Base-by-base conservation (phyloP, 2,888 invertebrate genomes). In the Drosophila mettleri region DNA sequence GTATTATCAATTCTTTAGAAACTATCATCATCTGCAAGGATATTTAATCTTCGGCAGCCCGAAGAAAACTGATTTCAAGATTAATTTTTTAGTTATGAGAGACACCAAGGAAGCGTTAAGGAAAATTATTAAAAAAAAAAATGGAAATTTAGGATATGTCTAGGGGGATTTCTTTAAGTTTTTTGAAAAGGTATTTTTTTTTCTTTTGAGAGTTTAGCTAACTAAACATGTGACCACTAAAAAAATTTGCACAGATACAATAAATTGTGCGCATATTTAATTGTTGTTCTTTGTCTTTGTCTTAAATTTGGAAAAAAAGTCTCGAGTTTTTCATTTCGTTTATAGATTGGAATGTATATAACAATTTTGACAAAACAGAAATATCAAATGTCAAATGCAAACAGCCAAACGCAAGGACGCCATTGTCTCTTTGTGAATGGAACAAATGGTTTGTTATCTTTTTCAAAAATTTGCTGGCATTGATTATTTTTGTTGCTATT, bases 181-280 rank as follows among this genome's bases (percentile, higher is more conserved):
- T 33, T 12, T 14, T 38, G 16, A 16, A 2, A 16, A 18, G 36
- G n/a, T 38, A 6, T 55, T 45, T 4, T 29, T 27, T 51, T 22
- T 53, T 33, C 51, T 64, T 61, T 67, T 74, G 71, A 74, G 64
- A 75, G 75, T 75, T 82, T 80, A 78, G 72, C 74, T 80, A 77
- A 86, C 84, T 84, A 82, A 82, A 82, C 82, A 84, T 79, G 81
- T 79, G 84, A 82, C 82, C 82, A 82, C 82, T 83, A 59, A 58
- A 70, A 20, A 67, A 58, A 61, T 69, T 65, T 57, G 36, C 55
- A 52, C 62, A 60, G 45, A 43, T 45, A 46, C 38, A 55, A 55
- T 45, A 57, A 33, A 45, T 55, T 58, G 51, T 59, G 38, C 53
- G 51, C 29, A 33, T 41, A 31, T n/a, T 54, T 22, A 10, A 14